Evolutionary conservation across 2,797 vertebrate species (phyloP).

Genomic region (Phoeniculus purpureus): DNA sequence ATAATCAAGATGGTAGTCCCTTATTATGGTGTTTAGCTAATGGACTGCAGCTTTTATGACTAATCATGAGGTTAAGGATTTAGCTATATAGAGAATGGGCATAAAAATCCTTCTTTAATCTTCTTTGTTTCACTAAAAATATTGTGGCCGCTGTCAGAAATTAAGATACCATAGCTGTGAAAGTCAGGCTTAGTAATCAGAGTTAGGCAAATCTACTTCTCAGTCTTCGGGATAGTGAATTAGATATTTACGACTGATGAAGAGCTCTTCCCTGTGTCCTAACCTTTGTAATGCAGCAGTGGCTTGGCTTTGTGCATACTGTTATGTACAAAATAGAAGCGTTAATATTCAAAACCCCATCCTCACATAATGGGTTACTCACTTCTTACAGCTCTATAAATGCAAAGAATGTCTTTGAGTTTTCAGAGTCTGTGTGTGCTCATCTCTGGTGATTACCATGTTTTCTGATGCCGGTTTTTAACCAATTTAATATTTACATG

Average conservation of each 20-base stretch:
- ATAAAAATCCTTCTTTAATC: constrained; percentile 69
- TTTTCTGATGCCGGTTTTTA: neutral
- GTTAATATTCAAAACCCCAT: neutral
- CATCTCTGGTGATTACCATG: neutral
- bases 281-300: neutral
- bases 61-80: constrained; percentile 45
- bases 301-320: neutral
- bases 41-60: constrained; percentile 47
- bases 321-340: neutral
- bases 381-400: neutral
- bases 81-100: neutral
- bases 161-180: constrained; percentile 31
- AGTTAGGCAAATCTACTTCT: constrained; percentile 15
- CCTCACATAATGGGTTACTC: neutral
- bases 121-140: constrained; percentile 47
- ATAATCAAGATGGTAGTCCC: constrained; percentile 27
- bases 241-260: constrained; percentile 1
- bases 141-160: constrained; percentile 33
- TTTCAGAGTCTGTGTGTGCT: neutral
- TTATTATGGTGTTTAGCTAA: constrained; percentile 52
- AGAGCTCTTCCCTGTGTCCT: neutral
- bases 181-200: constrained; percentile 7
- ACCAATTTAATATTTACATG: neutral
- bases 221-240: neutral
- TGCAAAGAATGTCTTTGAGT: neutral